Evolutionary conservation across 2,888 invertebrate genomes (phyloP), one percentile per base, ranked within the genome.

Genomic region (Ormyrus thymus): DNA sequence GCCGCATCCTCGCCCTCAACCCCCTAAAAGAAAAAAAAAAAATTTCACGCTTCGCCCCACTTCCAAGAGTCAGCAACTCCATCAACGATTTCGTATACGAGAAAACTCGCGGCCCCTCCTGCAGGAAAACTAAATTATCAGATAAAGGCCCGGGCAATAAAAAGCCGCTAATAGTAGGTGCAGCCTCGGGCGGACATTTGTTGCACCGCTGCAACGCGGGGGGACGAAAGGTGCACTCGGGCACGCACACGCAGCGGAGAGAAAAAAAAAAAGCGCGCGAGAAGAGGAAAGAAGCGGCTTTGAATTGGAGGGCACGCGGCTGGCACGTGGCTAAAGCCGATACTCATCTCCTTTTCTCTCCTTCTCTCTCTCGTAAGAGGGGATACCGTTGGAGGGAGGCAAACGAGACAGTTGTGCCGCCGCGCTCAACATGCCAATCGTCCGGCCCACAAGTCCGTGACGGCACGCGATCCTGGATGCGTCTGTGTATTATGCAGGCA

Each of bases 391-490:
- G 45, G 59, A 43, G 29, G 29, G 29, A 58, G 15, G 13, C 61
- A 58, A 53, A 59, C 46, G 59, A 65, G 72, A 78, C 73, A 73
- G 72, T 73, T 78, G 70, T 51, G 69, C 59, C 29, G 64, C 48
- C 6, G 11, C n/a, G 59, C 11, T 59, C 70, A 59, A 48, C 50
- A n/a, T 48, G 64, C 65, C 59, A 81, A 82, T 82, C 83, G 82
- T 81, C 81, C 81, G 75, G 74, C 79, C 69, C 82, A 82, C 78
- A 77, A 64, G 79, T 80, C 81, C 84, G 83, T 84, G 80, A 84
- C 84, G 83, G 84, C 84, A 83, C 83, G 82, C 84, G 82, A 82
- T 71, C 70, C 29, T 29, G 6, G 78, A 81, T 58, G 50, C 66
- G 43, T 59, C 66, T 61, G 62, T 72, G 43, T 58, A 64, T 74